phyloP scores from a whole-genome alignment of 2,888 invertebrate genomes.

The Achlya flavicornis region DNA sequence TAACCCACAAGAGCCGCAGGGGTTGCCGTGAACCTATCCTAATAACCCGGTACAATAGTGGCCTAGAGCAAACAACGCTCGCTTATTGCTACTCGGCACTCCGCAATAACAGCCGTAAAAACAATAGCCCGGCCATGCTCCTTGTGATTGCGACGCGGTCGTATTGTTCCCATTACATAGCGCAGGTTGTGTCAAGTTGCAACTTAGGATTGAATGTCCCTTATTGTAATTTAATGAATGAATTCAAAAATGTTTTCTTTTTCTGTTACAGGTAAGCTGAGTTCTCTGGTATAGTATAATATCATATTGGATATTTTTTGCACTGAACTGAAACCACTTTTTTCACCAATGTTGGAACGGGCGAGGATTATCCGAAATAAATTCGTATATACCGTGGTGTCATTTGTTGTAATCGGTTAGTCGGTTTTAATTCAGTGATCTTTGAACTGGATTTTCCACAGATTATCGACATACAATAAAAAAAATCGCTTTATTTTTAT shows the following conservation, averaged over 20 bases:
- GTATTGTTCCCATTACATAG: conserved; percentile 67
- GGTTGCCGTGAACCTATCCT: conserved; percentile 64
- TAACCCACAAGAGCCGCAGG: conserved; percentile 52
- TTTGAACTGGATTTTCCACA: conserved; percentile 59
- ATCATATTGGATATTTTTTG: conserved; percentile 6
- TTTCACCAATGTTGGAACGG: conserved; percentile 31
- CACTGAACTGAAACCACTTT: conserved; percentile 21
- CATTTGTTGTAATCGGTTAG: conserved; percentile 61
- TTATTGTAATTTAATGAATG: conserved; percentile 44
- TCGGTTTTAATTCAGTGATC: conserved; percentile 61
- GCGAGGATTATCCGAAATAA: conserved; percentile 56
- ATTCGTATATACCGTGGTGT: conserved; percentile 52
- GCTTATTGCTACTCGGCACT: conserved; percentile 77
- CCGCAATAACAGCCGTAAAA: conserved; percentile 74
- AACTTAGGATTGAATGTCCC: conserved; percentile 45
- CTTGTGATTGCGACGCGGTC: conserved; percentile 66
- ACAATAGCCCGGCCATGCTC: conserved; percentile 68
- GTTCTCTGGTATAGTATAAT: not conserved
- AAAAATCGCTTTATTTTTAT: conserved; percentile 28
- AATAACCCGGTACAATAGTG: conserved; percentile 77
- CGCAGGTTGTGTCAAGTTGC: conserved; percentile 60
- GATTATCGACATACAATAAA: conserved; percentile 56
- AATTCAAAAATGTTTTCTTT: conserved; percentile 31
- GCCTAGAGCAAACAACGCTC: conserved; percentile 72
- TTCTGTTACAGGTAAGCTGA: conserved; percentile 53